A percentile compares a stretch with the other conserved stretches of the same genome.
Evolutionary conservation across 1,140 invertebrate species (phyloP).

Genomic region (Lamellibrachia luymesi): DNA sequence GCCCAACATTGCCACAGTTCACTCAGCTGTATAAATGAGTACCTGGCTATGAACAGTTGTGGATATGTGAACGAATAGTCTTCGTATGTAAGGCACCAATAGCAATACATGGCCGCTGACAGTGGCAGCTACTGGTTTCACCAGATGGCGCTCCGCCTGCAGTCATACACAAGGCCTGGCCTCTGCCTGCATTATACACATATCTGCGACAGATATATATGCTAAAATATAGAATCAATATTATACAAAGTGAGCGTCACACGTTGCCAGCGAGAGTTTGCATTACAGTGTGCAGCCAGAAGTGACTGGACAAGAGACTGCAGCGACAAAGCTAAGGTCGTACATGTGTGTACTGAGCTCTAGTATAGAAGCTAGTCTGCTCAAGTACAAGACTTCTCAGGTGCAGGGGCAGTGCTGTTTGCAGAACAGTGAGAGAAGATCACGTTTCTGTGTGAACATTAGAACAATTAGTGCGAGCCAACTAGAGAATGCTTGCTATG

Average conservation of each 20-base stretch:
- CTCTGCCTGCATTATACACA: background rate
- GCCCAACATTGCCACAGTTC: background rate
- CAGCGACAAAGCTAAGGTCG: background rate
- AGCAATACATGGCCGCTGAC: background rate
- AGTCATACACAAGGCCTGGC: background rate
- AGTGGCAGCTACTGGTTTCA: background rate
- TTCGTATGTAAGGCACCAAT: background rate
- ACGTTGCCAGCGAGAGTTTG: background rate
- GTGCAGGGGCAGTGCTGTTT: background rate
- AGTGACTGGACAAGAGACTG: background rate
- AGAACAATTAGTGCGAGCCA: background rate
- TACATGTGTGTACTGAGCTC: background rate
- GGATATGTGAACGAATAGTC: too few species aligned
- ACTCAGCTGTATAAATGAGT: background rate
- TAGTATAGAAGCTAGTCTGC: background rate
- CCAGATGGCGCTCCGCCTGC: background rate
- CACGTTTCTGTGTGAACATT: background rate
- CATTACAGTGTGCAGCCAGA: background rate
- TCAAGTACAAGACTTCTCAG: background rate
- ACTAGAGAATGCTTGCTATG: background rate
- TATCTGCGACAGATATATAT: background rate
- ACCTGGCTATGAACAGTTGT: too few species aligned
- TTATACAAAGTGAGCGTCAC: background rate
- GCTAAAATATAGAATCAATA: background rate
- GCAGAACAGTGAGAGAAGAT: background rate